A percentile compares a stretch with the other conserved stretches of the same genome.
Conservation (phyloP, 1,140 invertebrate species). For the Sycophaga agraensis region DNA sequence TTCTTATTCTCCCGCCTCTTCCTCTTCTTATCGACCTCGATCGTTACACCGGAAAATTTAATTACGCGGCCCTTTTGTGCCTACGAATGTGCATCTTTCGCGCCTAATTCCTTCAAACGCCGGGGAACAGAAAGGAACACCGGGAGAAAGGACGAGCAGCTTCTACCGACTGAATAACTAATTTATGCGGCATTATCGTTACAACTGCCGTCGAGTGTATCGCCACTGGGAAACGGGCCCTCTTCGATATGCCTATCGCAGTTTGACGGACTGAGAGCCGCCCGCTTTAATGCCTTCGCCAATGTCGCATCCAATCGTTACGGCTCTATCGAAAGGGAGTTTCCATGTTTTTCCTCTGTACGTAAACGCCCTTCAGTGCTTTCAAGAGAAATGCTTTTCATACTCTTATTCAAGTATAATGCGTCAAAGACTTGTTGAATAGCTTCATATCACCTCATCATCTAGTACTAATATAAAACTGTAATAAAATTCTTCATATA, state of each 20-base stretch:
- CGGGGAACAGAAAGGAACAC: no score
- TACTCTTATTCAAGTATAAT: no score
- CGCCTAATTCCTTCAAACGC: no score
- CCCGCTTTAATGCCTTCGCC: not conserved
- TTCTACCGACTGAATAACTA: not conserved
- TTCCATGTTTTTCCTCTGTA: not conserved
- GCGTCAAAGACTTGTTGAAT: no score
- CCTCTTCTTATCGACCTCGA: not conserved
- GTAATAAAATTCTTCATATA: no score
- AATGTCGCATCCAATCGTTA: not conserved
- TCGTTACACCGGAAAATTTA: no score
- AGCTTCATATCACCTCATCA: no score
- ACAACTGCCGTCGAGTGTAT: no score
- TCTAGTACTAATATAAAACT: no score
- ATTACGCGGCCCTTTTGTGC: not conserved
- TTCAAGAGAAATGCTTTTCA: not conserved
- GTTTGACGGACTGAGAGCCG: not conserved
- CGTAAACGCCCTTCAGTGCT: not conserved
- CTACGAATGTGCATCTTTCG: no score
- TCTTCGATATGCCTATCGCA: no score
- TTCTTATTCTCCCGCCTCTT: not conserved
- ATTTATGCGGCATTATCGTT: not conserved
- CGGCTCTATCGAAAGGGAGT: not conserved
- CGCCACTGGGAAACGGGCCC: no score
- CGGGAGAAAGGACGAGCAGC: not conserved